Evolutionary conservation across 2,888 invertebrate species (phyloP).

Genomic region (Listrodromus nycthemerus): DNA sequence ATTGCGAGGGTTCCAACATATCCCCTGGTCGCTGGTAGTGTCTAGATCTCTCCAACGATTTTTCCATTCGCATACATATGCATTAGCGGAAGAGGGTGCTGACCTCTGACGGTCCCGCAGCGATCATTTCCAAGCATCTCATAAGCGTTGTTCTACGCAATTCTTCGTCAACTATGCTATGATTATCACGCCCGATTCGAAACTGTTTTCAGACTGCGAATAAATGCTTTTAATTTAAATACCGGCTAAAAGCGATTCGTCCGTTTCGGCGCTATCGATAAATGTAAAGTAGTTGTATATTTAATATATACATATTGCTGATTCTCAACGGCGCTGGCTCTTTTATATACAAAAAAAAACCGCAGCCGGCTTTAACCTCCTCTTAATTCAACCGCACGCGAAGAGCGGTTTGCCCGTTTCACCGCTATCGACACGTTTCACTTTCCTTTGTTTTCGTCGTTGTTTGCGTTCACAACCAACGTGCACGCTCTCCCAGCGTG

Average conservation of each 20-base stretch:
- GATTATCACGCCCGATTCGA: neutral
- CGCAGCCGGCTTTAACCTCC: neutral
- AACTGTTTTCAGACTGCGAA: constrained; percentile 24
- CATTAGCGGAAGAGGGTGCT: constrained; percentile 17
- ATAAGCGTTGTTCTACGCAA: constrained; percentile 60
- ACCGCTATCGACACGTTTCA: neutral
- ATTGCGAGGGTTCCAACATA: constrained; percentile 20
- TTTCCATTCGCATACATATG: constrained; percentile 10
- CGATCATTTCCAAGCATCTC: constrained; percentile 32
- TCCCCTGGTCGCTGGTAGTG: neutral
- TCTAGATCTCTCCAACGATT: neutral
- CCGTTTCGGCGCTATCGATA: neutral
- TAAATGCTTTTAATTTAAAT: constrained; percentile 57
- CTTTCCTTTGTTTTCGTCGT: neutral
- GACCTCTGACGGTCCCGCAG: constrained; percentile 24
- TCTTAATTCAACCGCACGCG: constrained; percentile 55
- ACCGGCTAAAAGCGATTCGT: constrained; percentile 28
- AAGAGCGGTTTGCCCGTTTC: constrained; percentile 14
- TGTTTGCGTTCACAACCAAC: constrained; percentile 5
- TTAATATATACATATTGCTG: too few relatives aligned
- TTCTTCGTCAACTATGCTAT: constrained; percentile 13
- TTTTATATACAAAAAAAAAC: too few relatives aligned
- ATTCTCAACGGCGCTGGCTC: too few relatives aligned
- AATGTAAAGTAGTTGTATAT: neutral
- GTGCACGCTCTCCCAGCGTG: constrained; percentile 28